Evolutionary conservation across 2,888 invertebrate species (phyloP), one percentile per base, ranked within the genome.

Genomic region (Neoitamus cyanurus): DNA sequence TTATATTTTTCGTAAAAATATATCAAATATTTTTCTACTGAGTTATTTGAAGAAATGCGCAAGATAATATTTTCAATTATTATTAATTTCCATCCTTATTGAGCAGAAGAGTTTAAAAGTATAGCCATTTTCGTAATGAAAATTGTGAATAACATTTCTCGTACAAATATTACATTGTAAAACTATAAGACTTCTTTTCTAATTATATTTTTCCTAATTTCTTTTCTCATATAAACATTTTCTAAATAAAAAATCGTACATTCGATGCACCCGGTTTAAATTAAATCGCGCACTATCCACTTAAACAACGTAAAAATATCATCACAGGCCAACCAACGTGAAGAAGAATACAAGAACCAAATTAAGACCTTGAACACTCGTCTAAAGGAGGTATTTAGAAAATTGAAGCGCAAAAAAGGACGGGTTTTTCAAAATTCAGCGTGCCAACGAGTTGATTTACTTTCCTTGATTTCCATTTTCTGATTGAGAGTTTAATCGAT

Each of bases 311-410:
- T 25, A 28, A 78, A 73, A 15, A 15, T 5, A 28, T 0, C 15
- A 48, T 15, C 48, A 86, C 93, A 99, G 98, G 98, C 99, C 94
- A 98, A 98, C 94, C 98, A 98, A 95, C 97, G 98, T 91, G 99
- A 99, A 93, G 98, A 99, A 94, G 98, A 98, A 93, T 99, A 98
- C 96, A 98, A 99, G 95, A 97, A 98, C 93, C 98, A 98, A 95
- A 98, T 99, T 95, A 98, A 99, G 96, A 97, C 97, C 92, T 95
- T 98, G 93, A 97, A 97, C 93, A 96, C 97, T 93, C 97, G 98
- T 93, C 97, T 99, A 94, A 99, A 99, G 97, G 98, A 98, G 98
- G 98, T 99, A 91, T 83, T 85, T 86, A 82, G 15, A 25, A 58
- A 58, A 58, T 20, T 58, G 58, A 20, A 20, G 9, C 58, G 58